Conservation (phyloP, 2,113 vertebrate species). For the Caranx ignobilis region DNA sequence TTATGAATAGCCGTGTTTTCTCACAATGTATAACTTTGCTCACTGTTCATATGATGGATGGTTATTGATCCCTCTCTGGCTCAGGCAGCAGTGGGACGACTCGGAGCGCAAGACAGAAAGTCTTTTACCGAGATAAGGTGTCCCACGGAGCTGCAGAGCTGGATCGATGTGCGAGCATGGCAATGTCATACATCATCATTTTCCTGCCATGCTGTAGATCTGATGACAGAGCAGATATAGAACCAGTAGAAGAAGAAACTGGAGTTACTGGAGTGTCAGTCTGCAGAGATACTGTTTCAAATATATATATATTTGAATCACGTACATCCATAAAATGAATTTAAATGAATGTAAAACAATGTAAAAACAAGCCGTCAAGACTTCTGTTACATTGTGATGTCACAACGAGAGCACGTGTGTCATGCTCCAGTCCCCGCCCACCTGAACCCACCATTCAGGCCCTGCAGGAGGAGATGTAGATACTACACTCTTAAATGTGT, state of each 20-base stretch:
- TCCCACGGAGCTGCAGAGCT: not conserved
- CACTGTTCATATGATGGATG: constrained; percentile 46
- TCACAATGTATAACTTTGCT: constrained; percentile 32
- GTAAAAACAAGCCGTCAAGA: no score
- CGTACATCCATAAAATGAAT: no score
- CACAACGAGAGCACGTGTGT: no score
- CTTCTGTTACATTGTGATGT: no score
- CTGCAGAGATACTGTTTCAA: no score
- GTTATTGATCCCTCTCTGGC: constrained; percentile 56
- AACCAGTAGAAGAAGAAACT: not conserved
- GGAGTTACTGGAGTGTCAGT: not conserved
- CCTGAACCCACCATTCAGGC: no score
- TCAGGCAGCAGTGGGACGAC: constrained; percentile 29
- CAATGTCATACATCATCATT: constrained; percentile 51
- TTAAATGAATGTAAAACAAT: no score
- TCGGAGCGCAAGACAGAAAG: constrained; percentile 9
- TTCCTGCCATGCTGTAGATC: constrained; percentile 5
- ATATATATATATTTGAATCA: no score
- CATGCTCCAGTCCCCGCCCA: no score
- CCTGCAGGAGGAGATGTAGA: no score
- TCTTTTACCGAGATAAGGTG: constrained; percentile 41
- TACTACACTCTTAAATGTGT: no score
- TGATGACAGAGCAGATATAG: constrained; percentile 1
- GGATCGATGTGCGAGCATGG: constrained; percentile 56
- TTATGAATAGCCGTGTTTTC: constrained; percentile 13